Evolutionary conservation across 2,888 invertebrate genomes (phyloP), one percentile per base, ranked within the genome.

Genomic region (Scelioninae gen. 2): DNA sequence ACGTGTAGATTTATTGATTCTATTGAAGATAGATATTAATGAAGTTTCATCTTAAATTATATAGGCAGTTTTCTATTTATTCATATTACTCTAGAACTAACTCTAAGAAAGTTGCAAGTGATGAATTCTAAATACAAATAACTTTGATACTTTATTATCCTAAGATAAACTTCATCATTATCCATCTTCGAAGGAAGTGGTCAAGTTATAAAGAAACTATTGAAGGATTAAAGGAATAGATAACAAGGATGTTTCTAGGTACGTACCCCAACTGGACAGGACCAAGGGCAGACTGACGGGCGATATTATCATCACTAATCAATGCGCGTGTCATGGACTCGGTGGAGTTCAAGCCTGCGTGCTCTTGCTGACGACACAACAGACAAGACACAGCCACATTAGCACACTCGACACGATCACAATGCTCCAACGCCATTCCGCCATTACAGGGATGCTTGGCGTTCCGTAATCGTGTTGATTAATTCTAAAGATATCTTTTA

Each of bases 181-280:
- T n/a, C n/a, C n/a, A n/a, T n/a, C n/a, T 55, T 55, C 18, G 19
- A 52, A 73, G 65, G 67, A 63, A 57, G 25, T 46, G 65, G 53
- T 72, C 31, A 43, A 52, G 61, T 74, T 33, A 37, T n/a, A 67
- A 58, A 71, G 53, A 70, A 64, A 52, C 53, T 73, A 64, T 55
- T 58, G 43, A 55, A 75, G 74, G 76, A 73, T 73, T 53, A 68
- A 76, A 78, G 77, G 78, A 80, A 73, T 79, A 80, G 79, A 79
- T 80, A 83, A 79, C 73, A 78, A 81, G 84, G 84, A 81, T 60
- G 77, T 79, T 79, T 82, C 81, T 81, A 86, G 85, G 91, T 92
- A 95, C 95, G 90, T 95, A 96, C 95, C 96, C 96, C 89, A 96
- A 91, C 89, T 96, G 96, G 88, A 96, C 95, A 88, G 95, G 95